Percentiles rank a stretch among this genome's conserved stretches.
Conservation (phyloP, 2,888 invertebrate species). For the Caenorhabditis zanzibari region DNA sequence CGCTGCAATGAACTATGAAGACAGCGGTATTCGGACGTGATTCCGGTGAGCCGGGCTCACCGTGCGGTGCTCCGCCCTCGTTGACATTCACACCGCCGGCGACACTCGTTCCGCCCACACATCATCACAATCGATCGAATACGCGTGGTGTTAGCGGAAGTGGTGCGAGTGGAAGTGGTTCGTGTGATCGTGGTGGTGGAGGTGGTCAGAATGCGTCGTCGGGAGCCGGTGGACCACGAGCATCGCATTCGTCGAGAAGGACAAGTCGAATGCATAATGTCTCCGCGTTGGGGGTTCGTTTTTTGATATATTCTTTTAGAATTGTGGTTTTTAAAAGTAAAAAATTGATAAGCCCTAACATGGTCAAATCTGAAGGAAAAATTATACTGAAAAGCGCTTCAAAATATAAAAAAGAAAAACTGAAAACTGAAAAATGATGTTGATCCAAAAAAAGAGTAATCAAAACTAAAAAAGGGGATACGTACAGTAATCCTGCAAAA, state of each 20-base stretch:
- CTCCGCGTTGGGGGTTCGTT: conserved; percentile 60
- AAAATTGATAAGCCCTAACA: no score
- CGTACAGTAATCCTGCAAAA: no score
- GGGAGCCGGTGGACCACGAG: conserved; percentile 59
- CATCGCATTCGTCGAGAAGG: conserved; percentile 64
- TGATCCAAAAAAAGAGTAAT: not conserved
- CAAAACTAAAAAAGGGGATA: not conserved
- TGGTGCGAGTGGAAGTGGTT: conserved; percentile 47
- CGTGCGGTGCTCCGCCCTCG: conserved; percentile 77
- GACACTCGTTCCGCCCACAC: conserved; percentile 72
- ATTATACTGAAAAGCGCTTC: no score
- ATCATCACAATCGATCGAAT: conserved; percentile 50
- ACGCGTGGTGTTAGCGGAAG: conserved; percentile 30
- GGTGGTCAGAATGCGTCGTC: conserved; percentile 39
- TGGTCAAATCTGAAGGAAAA: no score
- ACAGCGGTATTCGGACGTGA: conserved; percentile 80
- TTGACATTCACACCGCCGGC: conserved; percentile 81
- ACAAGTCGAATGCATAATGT: conserved; percentile 81
- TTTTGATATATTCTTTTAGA: not conserved
- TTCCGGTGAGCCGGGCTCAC: conserved; percentile 70
- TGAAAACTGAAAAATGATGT: not conserved
- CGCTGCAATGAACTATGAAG: conserved; percentile 75
- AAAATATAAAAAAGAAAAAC: no score
- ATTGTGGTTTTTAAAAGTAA: not conserved
- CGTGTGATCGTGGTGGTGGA: conserved; percentile 18